Base-by-base conservation (phyloP, 2,888 invertebrate genomes). In the Pogonocherus hispidulus region DNA sequence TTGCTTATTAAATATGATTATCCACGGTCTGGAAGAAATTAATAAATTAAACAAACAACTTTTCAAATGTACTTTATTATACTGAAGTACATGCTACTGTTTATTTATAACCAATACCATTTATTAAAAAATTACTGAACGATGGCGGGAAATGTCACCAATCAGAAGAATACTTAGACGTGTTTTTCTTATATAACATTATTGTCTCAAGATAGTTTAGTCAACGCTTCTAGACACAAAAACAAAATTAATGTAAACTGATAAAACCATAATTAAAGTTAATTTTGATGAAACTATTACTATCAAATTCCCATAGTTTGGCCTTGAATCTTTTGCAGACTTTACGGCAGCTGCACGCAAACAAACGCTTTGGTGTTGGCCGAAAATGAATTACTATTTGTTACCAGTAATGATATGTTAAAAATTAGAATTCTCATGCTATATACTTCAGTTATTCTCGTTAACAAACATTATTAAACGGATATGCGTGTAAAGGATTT, bases 271-370 rank as follows among this genome's bases (percentile, higher is more conserved):
- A 56, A 59, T 59, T 46, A 46, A 27, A 18, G 27, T 27, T 27
- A 59, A 46, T 59, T 59, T 59, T 59, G 27, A 59, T 22, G 46
- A 46, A 27, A 46, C 59, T 27, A 59, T 46, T 46, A 59, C 27
- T 59, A 23, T 41, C 23, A 59, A 72, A 73, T 75, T 76, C 75
- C 73, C 76, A 76, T 70, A 75, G 63, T 68, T 70, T 71, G 70
- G 65, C 76, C 75, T 74, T 73, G 73, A 20, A 67, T 57, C 60
- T 52, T 73, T 70, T 54, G 66, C 47, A 63, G 62, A 70, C 56
- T 64, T 76, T 74, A 73, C 73, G 75, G 71, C 75, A 73, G 73
- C 71, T 76, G 75, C 76, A 76, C 76, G 77, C 74, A 54, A 69
- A 70, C 68, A 71, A 72, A 71, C 66, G 71, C 75, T 76, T 75